A percentile compares a stretch with the other conserved stretches of the same genome.
These are phyloP conservation scores for Lota lota DNA, from an alignment of 2,113 vertebrate species.

Conservation along the genomic window DNA sequence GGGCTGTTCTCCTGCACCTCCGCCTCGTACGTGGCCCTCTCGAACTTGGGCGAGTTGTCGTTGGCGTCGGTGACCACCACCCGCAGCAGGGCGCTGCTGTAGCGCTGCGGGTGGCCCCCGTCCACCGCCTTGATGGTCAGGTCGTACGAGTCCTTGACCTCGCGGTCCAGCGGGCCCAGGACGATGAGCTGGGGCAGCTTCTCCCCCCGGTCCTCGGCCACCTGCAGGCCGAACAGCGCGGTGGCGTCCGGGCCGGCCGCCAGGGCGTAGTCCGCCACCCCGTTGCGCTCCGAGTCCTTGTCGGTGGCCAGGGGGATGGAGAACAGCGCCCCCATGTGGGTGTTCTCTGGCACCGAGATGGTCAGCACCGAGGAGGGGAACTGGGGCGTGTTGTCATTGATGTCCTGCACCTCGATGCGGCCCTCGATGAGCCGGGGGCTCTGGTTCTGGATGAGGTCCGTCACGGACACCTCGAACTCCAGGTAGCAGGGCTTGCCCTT, in stretches of 20 bases:
- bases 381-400: conserved; percentile 98
- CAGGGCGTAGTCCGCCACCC: conserved; percentile 90
- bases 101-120: conserved; percentile 87
- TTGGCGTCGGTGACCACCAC: conserved; percentile 94
- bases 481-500: conserved; percentile 88
- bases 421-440: conserved; percentile 92
- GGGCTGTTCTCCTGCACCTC: conserved; percentile 94
- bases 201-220: conserved; percentile 93
- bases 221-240: conserved; percentile 91
- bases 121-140: conserved; percentile 96
- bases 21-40: conserved; percentile 87
- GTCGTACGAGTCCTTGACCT: conserved; percentile 94
- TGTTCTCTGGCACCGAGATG: conserved; percentile 93
- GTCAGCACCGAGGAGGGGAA: conserved; percentile 92
- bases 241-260: conserved; percentile 85
- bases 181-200: conserved; percentile 96
- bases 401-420: conserved; percentile 93
- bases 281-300: conserved; percentile 87
- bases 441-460: conserved; percentile 85
- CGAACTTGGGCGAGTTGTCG: conserved; percentile 92
- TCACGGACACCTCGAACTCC: conserved; percentile 97
- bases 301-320: conserved; percentile 91
- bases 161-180: conserved; percentile 91
- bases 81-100: conserved; percentile 91
- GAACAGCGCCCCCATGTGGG: conserved; percentile 87